Percentiles rank a stretch among this genome's conserved stretches.
phyloP scores from a whole-genome alignment of 2,888 invertebrate genomes.

The Microctonus brassicae region DNA sequence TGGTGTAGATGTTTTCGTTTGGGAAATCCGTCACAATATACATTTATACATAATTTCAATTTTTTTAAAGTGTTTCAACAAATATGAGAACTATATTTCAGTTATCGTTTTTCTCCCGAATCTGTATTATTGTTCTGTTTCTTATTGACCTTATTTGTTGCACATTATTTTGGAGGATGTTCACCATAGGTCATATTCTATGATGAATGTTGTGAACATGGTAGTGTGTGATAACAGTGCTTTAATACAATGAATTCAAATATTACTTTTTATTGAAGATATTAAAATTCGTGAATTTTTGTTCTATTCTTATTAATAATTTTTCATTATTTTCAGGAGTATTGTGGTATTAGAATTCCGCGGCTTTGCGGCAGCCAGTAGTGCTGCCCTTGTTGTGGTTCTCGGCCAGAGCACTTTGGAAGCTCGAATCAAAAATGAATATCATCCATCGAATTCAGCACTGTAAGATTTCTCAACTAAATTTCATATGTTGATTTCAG shows the following conservation, averaged over 20 bases:
- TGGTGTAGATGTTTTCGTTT: too few species aligned
- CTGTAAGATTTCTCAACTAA: constrained; percentile 35
- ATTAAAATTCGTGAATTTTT: not conserved
- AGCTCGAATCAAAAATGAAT: constrained; percentile 57
- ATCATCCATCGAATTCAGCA: constrained; percentile 37
- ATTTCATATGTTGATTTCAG: not conserved
- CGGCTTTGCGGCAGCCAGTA: constrained; percentile 66
- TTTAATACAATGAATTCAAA: not conserved
- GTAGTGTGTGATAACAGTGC: constrained; percentile 21
- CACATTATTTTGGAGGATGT: too few species aligned
- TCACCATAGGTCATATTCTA: too few species aligned
- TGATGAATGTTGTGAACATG: not conserved
- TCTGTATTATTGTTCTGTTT: not conserved
- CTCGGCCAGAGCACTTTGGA: constrained; percentile 64
- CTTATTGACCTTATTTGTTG: not conserved
- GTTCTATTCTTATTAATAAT: constrained; percentile 12
- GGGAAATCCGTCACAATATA: too few species aligned
- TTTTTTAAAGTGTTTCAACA: too few species aligned
- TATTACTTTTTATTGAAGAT: not conserved
- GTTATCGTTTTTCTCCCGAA: too few species aligned
- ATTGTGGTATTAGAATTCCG: constrained; percentile 63
- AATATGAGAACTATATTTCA: too few species aligned
- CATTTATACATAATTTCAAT: too few species aligned
- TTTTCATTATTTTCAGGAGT: constrained; percentile 55
- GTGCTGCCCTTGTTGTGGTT: constrained; percentile 63